A percentile compares a stretch with the other conserved stretches of the same genome.
Evolutionary conservation across 2,888 invertebrate genomes (phyloP).

Genomic region (Muscina levida): DNA sequence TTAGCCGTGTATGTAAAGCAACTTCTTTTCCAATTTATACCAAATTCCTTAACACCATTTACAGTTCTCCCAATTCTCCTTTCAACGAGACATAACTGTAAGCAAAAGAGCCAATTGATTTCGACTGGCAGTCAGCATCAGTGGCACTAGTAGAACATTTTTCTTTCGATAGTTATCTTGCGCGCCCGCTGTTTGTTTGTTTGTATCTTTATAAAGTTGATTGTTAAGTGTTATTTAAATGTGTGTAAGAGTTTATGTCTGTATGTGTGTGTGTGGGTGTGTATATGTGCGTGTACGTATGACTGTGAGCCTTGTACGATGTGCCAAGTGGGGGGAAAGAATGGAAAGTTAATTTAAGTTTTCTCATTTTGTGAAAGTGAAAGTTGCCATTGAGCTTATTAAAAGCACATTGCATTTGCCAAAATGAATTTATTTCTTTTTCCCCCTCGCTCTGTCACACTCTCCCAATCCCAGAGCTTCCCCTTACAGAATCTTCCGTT

Average conservation of each 20-base stretch:
- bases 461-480: neutral
- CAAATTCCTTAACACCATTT: too few relatives aligned
- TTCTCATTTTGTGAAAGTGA: slow-evolving; percentile 62
- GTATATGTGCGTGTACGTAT: slow-evolving; percentile 5
- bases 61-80: too few relatives aligned
- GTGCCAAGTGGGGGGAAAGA: slow-evolving; percentile 1
- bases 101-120: slow-evolving; percentile 55
- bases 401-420: slow-evolving; percentile 57
- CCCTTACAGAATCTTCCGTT: neutral
- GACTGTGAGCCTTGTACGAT: neutral
- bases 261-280: neutral
- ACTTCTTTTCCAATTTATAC: too few relatives aligned
- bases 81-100: neutral
- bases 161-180: slow-evolving; percentile 54
- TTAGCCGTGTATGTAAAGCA: too few relatives aligned
- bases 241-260: neutral
- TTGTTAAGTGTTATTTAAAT: slow-evolving; percentile 63
- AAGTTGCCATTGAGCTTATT: slow-evolving; percentile 63
- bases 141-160: slow-evolving; percentile 44
- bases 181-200: slow-evolving; percentile 23
- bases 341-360: slow-evolving; percentile 62
- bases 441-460: neutral
- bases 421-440: slow-evolving; percentile 37
- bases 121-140: slow-evolving; percentile 55
- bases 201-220: slow-evolving; percentile 52